These are phyloP conservation scores for Tetanocera ferruginea DNA, from an alignment of 2,888 invertebrate genomes.

Conservation along the genomic window DNA sequence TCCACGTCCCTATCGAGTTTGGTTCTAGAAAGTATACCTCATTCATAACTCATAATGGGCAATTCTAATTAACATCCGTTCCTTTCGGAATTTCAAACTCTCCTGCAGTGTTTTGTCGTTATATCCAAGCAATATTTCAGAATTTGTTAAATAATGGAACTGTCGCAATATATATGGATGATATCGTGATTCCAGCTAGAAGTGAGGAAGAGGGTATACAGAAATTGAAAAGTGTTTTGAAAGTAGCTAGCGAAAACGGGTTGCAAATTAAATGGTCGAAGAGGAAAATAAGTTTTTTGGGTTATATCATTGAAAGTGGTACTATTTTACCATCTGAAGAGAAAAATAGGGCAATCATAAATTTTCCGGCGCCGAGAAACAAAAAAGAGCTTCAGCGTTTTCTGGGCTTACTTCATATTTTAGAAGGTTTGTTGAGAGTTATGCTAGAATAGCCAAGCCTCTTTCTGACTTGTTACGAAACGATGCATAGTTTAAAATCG, in stretches of 20 bases:
- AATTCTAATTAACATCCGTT: conserved; percentile 49
- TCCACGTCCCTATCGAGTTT: no score
- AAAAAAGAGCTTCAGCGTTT: conserved; percentile 41
- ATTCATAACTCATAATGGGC: conserved; percentile 52
- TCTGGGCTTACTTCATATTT: conserved; percentile 47
- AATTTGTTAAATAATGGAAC: conserved; percentile 36
- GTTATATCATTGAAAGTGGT: conserved; percentile 37
- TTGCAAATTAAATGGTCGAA: conserved; percentile 39
- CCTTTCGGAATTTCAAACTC: conserved; percentile 53
- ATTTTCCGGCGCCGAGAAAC: conserved; percentile 41
- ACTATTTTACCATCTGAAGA: conserved; percentile 32
- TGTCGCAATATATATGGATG: conserved; percentile 45
- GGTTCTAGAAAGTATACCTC: no score
- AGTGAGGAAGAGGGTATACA: conserved; percentile 39
- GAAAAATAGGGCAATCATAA: conserved; percentile 32
- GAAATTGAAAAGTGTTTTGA: conserved; percentile 19
- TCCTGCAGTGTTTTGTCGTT: conserved; percentile 45
- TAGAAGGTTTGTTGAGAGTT: conserved; percentile 41
- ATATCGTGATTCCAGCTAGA: conserved; percentile 45
- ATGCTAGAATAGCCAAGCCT: conserved; percentile 53
- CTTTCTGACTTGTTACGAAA: conserved; percentile 47
- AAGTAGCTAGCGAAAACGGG: conserved; percentile 15
- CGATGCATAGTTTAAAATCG: conserved; percentile 49
- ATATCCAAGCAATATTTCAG: conserved; percentile 41
- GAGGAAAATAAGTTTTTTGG: conserved; percentile 42